Base-by-base conservation (phyloP, 2,888 invertebrate species). In the Parthenolecanium corni region DNA sequence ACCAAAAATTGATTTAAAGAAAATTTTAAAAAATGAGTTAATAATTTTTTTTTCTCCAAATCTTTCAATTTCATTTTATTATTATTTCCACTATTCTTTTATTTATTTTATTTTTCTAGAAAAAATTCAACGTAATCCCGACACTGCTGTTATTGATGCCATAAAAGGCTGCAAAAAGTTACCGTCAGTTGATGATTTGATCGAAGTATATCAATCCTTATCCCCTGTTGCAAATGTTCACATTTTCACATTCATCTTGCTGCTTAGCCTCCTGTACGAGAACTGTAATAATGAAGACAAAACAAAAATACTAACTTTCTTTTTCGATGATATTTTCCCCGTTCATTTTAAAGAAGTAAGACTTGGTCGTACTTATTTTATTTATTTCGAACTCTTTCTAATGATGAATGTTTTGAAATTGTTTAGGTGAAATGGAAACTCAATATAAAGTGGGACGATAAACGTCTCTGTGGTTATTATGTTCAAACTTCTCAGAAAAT, bases 101-200 rank as follows among this genome's bases (percentile, higher is more conserved):
- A 31, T 31, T 52, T 52, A 25, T 1, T 9, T 5, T 9, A 51
- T 31, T 52, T 6, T 31, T 31, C 9, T 31, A 31, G 31, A 31
- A 31, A 31, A 31, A 31, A 31, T 31, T 31, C 4, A 31, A 31
- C 31, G 31, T 31, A 31, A 31, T 31, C 5, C 9, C 9, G 9
- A 31, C 31, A 31, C 9, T 3, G 23, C 20, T 9, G 23, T 20
- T 51, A 11, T 24, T n/a, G 31, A 52, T 5, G 20, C 25, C 4
- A 9, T 24, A 9, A 51, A 49, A 23, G 38, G 36, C 6, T 36
- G 36, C 20, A 11, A 47, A 4, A 51, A 11, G 18, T 31, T 61
- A 12, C 61, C 61, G 4, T 38, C 49, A 16, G 38, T 23, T 18
- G 61, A 61, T 49, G 61, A 61, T 23, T 51, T 61, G 23, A 51